Conservation (phyloP, 2,797 vertebrate genomes). For the Acanthurus lineatus region DNA sequence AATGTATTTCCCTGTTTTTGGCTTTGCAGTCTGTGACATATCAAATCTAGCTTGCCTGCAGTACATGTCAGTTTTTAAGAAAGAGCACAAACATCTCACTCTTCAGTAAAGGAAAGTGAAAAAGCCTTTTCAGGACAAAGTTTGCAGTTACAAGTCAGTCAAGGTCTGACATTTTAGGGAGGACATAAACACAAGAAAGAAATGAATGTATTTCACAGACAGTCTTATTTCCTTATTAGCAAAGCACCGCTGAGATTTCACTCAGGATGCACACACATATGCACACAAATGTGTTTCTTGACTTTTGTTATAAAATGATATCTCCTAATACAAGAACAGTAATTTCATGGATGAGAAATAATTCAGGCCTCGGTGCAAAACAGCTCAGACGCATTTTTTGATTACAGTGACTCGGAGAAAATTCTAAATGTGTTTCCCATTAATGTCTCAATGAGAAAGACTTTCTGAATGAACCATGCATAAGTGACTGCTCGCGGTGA, state of each 20-base stretch:
- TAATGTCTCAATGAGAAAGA: conserved; percentile 45
- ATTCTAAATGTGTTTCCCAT: conserved; percentile 37
- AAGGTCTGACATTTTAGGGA: too few species aligned
- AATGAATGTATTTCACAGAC: neutral
- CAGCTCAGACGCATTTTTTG: conserved; percentile 36
- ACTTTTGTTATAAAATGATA: conserved; percentile 35
- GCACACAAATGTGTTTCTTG: neutral
- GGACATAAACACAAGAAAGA: neutral
- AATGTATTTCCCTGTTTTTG: too few species aligned
- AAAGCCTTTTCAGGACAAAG: too few species aligned
- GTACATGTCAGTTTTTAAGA: too few species aligned
- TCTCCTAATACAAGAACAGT: conserved; percentile 44
- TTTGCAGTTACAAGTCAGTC: too few species aligned
- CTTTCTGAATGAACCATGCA: conserved; percentile 26
- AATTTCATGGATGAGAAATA: conserved; percentile 59
- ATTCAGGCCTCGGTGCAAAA: conserved; percentile 27
- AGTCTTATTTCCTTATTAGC: conserved; percentile 10
- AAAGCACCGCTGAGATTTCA: neutral
- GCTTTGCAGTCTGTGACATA: too few species aligned
- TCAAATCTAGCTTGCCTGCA: too few species aligned
- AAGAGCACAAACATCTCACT: too few species aligned
- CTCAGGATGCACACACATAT: conserved; percentile 17
- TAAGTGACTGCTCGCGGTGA: conserved; percentile 25
- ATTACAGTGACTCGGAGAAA: conserved; percentile 21
- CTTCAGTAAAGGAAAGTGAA: too few species aligned